Evolutionary conservation across 2,888 invertebrate species (phyloP).

Genomic region (Nemoura dubitans): DNA sequence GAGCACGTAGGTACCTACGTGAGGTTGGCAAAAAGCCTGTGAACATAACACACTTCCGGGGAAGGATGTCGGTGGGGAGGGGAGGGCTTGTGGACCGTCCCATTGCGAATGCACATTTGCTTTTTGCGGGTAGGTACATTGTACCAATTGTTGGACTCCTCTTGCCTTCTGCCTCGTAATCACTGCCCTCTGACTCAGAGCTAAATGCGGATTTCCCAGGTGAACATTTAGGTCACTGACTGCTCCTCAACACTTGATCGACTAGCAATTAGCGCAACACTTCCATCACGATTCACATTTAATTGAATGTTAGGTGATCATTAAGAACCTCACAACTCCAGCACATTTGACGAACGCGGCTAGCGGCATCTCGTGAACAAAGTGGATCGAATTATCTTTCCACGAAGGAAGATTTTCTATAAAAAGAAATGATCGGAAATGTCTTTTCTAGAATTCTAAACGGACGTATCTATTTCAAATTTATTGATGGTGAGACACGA

Average conservation of each 20-base stretch:
- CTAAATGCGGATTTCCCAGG: slow-evolving; percentile 1
- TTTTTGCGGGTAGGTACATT: not conserved
- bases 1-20: no score
- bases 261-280: slow-evolving; percentile 8
- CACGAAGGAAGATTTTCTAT: not conserved
- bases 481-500: no score
- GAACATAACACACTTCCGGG: not conserved
- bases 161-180: not conserved
- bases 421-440: not conserved
- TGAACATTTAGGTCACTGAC: not conserved
- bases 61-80: not conserved
- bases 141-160: slow-evolving; percentile 8
- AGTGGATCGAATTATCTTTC: not conserved
- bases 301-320: not conserved
- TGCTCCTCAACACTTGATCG: not conserved
- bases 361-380: not conserved
- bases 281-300: not conserved
- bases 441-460: not conserved
- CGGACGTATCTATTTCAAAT: not conserved
- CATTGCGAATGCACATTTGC: not conserved
- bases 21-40: not conserved
- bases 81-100: not conserved
- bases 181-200: slow-evolving; percentile 7
- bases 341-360: not conserved
- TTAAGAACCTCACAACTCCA: not conserved